Percentiles rank a stretch among this genome's conserved stretches.
These are phyloP conservation scores for Hypotaenidia okinawae DNA, from an alignment of 2,797 vertebrate species.

Conservation along the genomic window DNA sequence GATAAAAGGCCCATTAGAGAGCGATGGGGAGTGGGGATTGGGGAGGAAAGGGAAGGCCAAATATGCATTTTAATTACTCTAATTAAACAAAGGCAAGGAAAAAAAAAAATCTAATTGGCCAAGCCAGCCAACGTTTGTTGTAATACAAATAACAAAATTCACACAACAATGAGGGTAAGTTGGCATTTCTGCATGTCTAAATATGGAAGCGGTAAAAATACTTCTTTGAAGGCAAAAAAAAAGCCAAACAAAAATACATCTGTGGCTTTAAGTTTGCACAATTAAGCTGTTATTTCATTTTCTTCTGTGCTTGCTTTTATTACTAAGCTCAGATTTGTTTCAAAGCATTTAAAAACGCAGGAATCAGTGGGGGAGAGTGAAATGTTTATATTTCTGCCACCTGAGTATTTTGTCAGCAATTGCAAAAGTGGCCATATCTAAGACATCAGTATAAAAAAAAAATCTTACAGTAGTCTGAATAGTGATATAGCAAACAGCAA, in stretches of 20 bases:
- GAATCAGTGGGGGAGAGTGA: neutral
- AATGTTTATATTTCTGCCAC: neutral
- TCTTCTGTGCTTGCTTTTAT: neutral
- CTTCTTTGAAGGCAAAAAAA: neutral
- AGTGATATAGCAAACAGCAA: neutral
- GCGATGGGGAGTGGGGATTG: neutral
- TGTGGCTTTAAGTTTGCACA: neutral
- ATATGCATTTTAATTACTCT: conserved; percentile 11
- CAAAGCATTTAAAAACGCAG: neutral
- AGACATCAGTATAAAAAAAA: neutral
- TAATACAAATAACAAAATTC: neutral
- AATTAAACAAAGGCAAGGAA: neutral
- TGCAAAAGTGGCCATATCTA: neutral
- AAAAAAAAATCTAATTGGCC: neutral
- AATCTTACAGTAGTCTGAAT: neutral
- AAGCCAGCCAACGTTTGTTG: neutral
- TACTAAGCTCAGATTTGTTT: neutral
- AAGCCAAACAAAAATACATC: neutral
- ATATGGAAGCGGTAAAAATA: neutral
- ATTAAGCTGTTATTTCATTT: neutral
- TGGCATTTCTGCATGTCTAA: neutral
- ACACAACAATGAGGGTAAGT: neutral
- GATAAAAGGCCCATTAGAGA: conserved; percentile 5
- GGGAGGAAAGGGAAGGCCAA: neutral
- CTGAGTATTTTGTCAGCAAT: neutral